phyloP scores from a whole-genome alignment of 2,888 invertebrate species.

The Mechanitis messenoides region DNA sequence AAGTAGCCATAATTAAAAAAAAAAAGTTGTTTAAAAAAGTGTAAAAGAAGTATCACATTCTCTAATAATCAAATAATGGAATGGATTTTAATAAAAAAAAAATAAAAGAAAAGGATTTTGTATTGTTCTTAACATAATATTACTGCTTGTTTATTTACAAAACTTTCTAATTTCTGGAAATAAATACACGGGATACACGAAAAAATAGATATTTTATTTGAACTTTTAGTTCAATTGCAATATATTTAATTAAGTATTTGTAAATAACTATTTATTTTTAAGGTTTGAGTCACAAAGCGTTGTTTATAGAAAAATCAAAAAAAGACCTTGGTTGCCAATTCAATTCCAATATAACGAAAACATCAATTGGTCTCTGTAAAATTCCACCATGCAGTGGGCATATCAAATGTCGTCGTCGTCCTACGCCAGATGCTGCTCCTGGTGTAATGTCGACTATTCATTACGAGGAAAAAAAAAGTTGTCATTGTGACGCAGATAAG shows the following conservation, averaged over 20 bases:
- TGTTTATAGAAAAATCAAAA: conserved; percentile 1
- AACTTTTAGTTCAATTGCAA: too few relatives aligned
- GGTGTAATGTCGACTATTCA: background rate
- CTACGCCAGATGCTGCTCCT: background rate
- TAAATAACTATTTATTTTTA: conserved; percentile 5
- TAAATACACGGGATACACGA: too few relatives aligned
- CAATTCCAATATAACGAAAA: conserved; percentile 6
- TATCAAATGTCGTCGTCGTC: conserved; percentile 1
- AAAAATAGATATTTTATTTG: too few relatives aligned
- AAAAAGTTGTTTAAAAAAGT: too few relatives aligned
- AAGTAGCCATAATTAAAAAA: too few relatives aligned
- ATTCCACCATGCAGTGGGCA: conserved; percentile 23
- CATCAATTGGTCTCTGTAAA: conserved; percentile 17
- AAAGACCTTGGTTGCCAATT: conserved; percentile 13
- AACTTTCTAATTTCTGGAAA: background rate
- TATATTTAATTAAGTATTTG: too few relatives aligned
- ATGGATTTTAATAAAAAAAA: too few relatives aligned
- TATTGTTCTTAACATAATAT: too few relatives aligned
- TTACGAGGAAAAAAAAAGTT: conserved; percentile 13
- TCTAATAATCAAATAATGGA: too few relatives aligned
- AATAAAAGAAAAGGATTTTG: too few relatives aligned
- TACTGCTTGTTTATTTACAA: too few relatives aligned
- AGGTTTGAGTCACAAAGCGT: conserved; percentile 21
- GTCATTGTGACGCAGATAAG: conserved; percentile 19
- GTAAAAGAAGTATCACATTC: too few relatives aligned